A percentile compares a stretch with the other conserved stretches of the same genome.
Evolutionary conservation across 2,888 invertebrate species (phyloP).

Genomic region (Oscheius sp.): DNA sequence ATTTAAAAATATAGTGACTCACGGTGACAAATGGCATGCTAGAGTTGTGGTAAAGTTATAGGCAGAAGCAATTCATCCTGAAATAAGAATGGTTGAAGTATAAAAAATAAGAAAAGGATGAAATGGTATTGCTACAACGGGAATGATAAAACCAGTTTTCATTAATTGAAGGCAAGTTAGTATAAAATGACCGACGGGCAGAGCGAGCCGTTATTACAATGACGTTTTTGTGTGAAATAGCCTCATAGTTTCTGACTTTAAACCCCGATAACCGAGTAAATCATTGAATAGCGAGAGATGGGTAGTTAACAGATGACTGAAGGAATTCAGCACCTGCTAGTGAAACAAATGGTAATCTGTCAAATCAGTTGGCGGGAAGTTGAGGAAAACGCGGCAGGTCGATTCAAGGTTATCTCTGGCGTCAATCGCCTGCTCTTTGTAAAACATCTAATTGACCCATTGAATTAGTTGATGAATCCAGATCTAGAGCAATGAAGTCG

Average conservation of each 20-base stretch:
- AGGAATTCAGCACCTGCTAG: conserved; percentile 5
- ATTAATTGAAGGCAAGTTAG: conserved; percentile 2
- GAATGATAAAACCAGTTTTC: conserved; percentile 23
- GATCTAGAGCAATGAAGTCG: no score
- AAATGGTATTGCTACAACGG: no score
- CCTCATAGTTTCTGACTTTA: neutral
- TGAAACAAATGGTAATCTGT: neutral
- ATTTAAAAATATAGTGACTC: no score
- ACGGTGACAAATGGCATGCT: no score
- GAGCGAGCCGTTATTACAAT: conserved; percentile 17
- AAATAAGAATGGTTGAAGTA: no score
- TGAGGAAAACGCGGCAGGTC: conserved; percentile 7
- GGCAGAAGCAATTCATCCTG: no score
- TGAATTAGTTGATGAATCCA: no score
- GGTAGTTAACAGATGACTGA: conserved; percentile 10
- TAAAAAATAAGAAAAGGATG: neutral
- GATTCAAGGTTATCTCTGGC: conserved; percentile 21
- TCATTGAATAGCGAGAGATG: conserved; percentile 1
- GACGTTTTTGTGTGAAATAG: conserved; percentile 13
- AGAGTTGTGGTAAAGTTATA: no score
- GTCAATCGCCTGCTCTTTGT: conserved; percentile 22
- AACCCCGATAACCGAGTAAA: neutral
- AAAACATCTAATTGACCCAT: conserved; percentile 13
- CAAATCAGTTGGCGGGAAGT: conserved; percentile 1
- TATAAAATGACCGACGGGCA: conserved; percentile 23